Percentiles rank a stretch among this genome's conserved stretches.
Conservation (phyloP, 2,113 vertebrate genomes). For the Deroptyus accipitrinus region DNA sequence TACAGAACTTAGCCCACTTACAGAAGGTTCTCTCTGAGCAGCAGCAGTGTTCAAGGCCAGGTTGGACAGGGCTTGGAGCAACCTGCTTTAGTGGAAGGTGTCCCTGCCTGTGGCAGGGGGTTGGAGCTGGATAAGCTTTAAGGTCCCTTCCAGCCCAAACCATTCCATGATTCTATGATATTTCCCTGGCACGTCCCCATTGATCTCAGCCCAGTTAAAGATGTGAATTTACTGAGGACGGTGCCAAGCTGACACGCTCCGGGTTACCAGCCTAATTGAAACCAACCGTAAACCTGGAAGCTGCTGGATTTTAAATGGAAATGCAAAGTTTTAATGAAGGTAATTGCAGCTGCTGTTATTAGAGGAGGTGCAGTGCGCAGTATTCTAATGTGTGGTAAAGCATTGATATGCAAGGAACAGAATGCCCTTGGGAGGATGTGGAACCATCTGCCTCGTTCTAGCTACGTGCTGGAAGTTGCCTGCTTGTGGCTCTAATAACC, state of each 20-base stretch:
- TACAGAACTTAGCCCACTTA: background rate
- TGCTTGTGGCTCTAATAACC: background rate
- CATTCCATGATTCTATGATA: background rate
- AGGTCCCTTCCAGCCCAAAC: background rate
- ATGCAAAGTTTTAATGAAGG: background rate
- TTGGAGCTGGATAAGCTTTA: background rate
- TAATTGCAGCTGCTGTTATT: background rate
- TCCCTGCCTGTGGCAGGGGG: background rate
- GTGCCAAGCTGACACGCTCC: background rate
- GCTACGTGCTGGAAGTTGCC: background rate
- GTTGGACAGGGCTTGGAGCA: background rate
- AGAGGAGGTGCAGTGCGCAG: background rate
- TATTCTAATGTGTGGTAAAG: rapidly evolving
- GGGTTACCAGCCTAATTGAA: background rate
- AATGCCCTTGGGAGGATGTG: background rate
- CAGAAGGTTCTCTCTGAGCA: background rate
- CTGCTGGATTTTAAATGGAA: background rate
- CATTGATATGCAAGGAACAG: background rate
- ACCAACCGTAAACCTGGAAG: background rate
- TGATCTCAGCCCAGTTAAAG: background rate
- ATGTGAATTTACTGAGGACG: background rate
- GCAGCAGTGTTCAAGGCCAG: background rate
- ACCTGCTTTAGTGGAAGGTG: background rate
- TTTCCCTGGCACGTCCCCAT: background rate
- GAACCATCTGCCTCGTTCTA: background rate